Evolutionary conservation across 2,113 vertebrate genomes (phyloP), one percentile per base, ranked within the genome.

Genomic region (Hemichromis elongatus): DNA sequence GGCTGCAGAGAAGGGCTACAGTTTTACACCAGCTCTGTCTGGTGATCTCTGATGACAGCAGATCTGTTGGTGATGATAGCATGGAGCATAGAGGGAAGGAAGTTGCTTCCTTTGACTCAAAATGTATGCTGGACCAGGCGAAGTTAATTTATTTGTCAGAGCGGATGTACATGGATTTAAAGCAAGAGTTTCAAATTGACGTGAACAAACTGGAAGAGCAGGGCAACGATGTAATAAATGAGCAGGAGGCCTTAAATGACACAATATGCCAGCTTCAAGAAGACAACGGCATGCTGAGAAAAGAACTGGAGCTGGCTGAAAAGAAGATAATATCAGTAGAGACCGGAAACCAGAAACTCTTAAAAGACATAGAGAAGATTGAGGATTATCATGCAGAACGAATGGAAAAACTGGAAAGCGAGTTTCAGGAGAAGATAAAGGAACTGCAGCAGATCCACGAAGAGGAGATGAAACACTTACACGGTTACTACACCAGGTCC

Each of bases 401-500:
- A 84, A 96, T 97, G 83, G 95, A 97, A 57, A 96, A 91, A 7
- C 93, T 98, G 59, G 97, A 99, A 88, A 91, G 90, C 1, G 96
- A 95, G 66, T 98, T 97, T 90, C 97, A 98, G 79, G 95, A 95
- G 68, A 98, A 98, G 93, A 95, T 98, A 81, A 95, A 90, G 63
- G 97, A 98, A 59, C 95, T 98, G 78, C 97, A 97, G 86, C 91
- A 91, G 14, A 96, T 98, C 88, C 98, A 98, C 0, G 87, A 96
- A 26, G 96, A 98, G 57, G 98, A 99, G 92, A 97, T 98, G 92
- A 94, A 95, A 68, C 91, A 95, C 4, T 82, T 99, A 90, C 97
- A 97, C 86, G 93, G 95, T 30, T 96, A 95, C 87, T 97, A 97
- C 77, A 80, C 57, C 18, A 90, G 83, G 68, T 55, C 84, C 7